These are phyloP conservation scores for Trichoplusia ni DNA, from an alignment of 1,140 invertebrate genomes.

Conservation along the genomic window DNA sequence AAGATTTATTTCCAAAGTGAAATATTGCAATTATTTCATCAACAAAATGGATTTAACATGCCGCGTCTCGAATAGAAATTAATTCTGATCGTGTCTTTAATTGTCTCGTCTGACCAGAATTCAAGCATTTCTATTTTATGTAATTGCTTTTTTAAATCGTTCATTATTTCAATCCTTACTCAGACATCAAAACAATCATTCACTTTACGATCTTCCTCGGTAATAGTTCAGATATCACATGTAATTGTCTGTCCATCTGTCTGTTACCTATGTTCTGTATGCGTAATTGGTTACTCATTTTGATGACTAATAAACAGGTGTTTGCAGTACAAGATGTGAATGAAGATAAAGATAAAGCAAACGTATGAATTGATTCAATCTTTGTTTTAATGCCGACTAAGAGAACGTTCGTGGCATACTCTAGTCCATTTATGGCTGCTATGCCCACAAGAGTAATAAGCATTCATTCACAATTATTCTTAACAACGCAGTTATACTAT, in stretches of 20 bases:
- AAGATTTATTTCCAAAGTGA: too few species aligned
- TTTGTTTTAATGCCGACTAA: slow-evolving; percentile 3
- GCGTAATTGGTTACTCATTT: slow-evolving; percentile 24
- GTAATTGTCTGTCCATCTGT: slow-evolving; percentile 12
- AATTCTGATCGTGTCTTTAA: too few species aligned
- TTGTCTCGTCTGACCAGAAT: background rate
- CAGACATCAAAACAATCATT: background rate
- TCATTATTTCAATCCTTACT: background rate
- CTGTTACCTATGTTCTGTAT: background rate
- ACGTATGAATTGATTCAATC: slow-evolving; percentile 12
- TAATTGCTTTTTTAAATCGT: background rate
- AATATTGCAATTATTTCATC: too few species aligned
- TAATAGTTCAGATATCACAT: slow-evolving; percentile 2
- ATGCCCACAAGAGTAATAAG: background rate
- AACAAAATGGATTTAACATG: too few species aligned
- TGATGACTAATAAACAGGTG: slow-evolving; percentile 31
- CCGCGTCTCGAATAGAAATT: too few species aligned
- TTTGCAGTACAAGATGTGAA: slow-evolving; percentile 4
- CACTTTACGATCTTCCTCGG: slow-evolving; percentile 1
- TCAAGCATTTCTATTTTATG: background rate
- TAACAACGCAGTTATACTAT: background rate
- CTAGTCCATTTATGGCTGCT: slow-evolving; percentile 15
- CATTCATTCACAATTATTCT: background rate
- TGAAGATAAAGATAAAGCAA: background rate
- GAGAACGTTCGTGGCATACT: slow-evolving; percentile 9